Base-by-base conservation (phyloP, 2,797 vertebrate species). In the Gila robusta region DNA sequence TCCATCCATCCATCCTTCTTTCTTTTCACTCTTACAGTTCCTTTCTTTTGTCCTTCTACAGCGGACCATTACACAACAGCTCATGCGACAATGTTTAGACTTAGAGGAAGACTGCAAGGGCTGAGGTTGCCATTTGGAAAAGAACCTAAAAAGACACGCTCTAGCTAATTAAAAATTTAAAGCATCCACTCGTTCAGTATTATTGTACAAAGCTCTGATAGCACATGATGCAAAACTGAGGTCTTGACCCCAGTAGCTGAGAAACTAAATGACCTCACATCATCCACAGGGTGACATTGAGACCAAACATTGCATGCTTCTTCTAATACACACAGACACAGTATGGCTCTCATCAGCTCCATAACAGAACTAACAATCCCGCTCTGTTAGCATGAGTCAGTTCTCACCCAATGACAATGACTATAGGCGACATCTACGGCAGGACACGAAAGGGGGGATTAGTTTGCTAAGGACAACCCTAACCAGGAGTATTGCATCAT, bases 341-440 rank as follows among this genome's bases (percentile, higher is more conserved):
- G 76, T 71, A 62, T 70, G 66, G 67, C 83, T 85, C 66, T 85
- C 67, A 85, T 87, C 81, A 39, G 66, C 79, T 74, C 76, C 41
- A 71, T 82, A 74, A 84, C 77, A 41, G 17, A 54, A 69, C 47
- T 82, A 73, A 77, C 73, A 90, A 79, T 86, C 70, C 37, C 52
- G 76, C 62, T 86, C 86, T 89, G 88, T 80, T 84, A 52, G 62
- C 62, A 44, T 86, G 70, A 81, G 47, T 78, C 84, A 35, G 82
- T 79, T 84, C 72, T 84, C 39, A 72, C 41, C 26, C 47, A 82
- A 77, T 87, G 84, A 84, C 78, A 82, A 77, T 87, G 84, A 82
- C 78, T 86, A 77, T 66, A 79, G 73, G 54, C 74, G 72, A 84
- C 76, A 89, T 84, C 85, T 80, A 70, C 69, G 64, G 64, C 17